Evolutionary conservation across 2,113 vertebrate species (phyloP), one percentile per base, ranked within the genome.

Genomic region (Corydoras sp.): DNA sequence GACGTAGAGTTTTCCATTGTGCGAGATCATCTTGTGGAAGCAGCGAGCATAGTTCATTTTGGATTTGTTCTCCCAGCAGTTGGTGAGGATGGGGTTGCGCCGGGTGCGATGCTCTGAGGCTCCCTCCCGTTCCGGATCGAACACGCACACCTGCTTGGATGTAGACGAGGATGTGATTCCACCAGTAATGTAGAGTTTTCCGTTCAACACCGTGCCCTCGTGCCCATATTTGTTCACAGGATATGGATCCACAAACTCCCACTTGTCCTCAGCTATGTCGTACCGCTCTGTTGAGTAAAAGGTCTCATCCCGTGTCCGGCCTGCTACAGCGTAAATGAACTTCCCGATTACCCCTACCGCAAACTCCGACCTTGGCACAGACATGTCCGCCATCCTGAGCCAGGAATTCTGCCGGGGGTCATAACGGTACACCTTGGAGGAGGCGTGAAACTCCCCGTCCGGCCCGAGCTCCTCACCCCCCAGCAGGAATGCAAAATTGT

Each of bases 1-100:
- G 35, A 99, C 97, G 78, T 98, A 99, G 79, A 99, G 93, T 88
- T 99, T 99, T 81, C 97, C 96, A 8, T 96, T 98, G 59, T 99
- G 93, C 31, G 94, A 97, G 79, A 98, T 97, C 97, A 99, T 99
- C 87, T 99, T 98, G 87, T 99, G 97, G 90, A 99, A 99, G 84
- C 97, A 99, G 79, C 97, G 93, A 3, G 97, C 97, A 2, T 99
- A 99, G 90, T 99, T 99, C 97, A 99, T 99, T 88, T 98, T 99
- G 83, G 96, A 97, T 82, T 97, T 98, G 85, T 99, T 99, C 87
- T 99, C 96, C 97, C 97, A 99, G 84, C 97, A 98, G 89, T 92
- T 94, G 83, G 92, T 92, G 72, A 94, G 92, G 10, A 93, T 90
- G 81, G 94, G 88, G 53, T 90, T 91, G 77, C 92, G 89, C 70